Base-by-base conservation (phyloP, 2,888 invertebrate genomes). In the Caenorhabditis uteleia region DNA sequence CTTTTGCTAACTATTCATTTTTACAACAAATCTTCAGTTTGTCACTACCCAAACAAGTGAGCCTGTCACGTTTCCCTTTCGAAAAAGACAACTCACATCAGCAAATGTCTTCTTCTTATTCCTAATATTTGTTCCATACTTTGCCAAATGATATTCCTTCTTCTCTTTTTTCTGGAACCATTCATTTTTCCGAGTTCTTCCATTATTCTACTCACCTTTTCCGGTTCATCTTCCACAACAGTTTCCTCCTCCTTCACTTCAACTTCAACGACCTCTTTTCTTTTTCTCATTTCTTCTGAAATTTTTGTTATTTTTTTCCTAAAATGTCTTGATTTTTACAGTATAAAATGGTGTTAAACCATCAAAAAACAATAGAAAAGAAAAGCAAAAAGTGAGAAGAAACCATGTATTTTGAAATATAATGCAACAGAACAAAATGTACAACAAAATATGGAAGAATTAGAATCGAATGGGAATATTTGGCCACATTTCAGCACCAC, bases 391-490 rank as follows among this genome's bases (percentile, higher is more conserved):
- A 43, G 14, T 16, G 21, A 21, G 20, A 20, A 20, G 12, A 45
- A 20, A 31, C 20, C 20, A 31, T 21, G 6, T 38, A 21, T 38
- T 36, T 36, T 8, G 18, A 26, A 43, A 18, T 29, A 36, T 23
- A 40, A 25, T 6, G 25, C n/a, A 36, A 40, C 26, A 18, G n/a
- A 27, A 18, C 4, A 43, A 20, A 31, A 10, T 10, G 25, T 25
- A 23, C 16, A 42, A 34, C 21, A 29, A 39, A 20, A 27, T 20
- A 18, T 31, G 3, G 25, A 36, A 26, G 26, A 16, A 18, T 57
- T 31, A 62, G 21, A 62, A 62, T 47, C 45, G 31, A 33, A 62
- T 48, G 8, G 62, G 62, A 48, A 62, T 62, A 49, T 57, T 57
- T 5, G 62, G 62, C 62, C 62, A 62, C 26, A 57, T 31, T 29